Conservation (phyloP, 2,797 vertebrate species). For the Phataginus tricuspis region DNA sequence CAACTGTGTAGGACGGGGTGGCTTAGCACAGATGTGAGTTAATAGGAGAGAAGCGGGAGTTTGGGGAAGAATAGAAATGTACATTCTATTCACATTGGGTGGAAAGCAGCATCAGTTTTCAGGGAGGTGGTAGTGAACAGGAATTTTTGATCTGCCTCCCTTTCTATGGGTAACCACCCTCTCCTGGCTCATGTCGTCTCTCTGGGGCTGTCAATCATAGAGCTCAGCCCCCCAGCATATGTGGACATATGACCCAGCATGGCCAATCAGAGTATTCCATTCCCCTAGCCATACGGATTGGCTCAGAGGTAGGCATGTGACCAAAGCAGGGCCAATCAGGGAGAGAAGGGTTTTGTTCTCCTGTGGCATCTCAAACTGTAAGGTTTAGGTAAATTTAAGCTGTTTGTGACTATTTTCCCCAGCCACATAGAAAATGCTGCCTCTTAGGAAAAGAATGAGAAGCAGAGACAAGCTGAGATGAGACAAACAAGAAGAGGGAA, state of each 20-base stretch:
- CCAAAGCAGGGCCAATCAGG: not conserved
- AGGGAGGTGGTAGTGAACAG: not conserved
- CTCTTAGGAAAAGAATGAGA: not conserved
- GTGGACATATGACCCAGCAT: not conserved
- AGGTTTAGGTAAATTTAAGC: not conserved
- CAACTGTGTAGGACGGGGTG: not conserved
- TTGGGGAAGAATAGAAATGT: not conserved
- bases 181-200: not conserved
- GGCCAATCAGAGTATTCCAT: not conserved
- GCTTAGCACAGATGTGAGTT: not conserved
- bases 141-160: not conserved
- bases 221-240: not conserved
- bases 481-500: not conserved
- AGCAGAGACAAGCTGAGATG: not conserved
- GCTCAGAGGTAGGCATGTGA: not conserved
- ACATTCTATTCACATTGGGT: not conserved
- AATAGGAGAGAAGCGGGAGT: not conserved
- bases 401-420: not conserved
- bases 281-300: not conserved
- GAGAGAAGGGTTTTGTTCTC: not conserved
- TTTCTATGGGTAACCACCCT: not conserved
- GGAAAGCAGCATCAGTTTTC: not conserved
- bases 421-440: not conserved
- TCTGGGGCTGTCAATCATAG: not conserved
- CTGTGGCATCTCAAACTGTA: not conserved